Base-by-base conservation (phyloP, 1,140 invertebrate species). In the Halesus radiatus region DNA sequence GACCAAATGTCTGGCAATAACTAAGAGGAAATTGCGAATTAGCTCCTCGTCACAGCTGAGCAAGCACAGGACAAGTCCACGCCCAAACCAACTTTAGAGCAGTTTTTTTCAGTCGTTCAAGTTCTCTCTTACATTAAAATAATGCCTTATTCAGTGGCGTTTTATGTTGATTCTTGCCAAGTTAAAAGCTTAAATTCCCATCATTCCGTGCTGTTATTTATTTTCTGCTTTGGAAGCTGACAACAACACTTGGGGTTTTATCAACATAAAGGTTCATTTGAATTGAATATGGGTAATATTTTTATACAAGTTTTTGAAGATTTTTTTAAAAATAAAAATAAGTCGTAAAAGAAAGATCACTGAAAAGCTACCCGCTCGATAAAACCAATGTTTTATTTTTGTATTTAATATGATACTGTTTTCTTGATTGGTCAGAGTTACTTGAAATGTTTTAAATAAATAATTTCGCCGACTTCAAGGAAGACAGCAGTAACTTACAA, bases 1-100 rank as follows among this genome's bases (percentile, higher is more conserved):
- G 66, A 16, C 66, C 66, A 70, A 70, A 70, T 50, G 66, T 64
- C 66, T 70, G 66, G 66, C 66, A 70, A 45, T 50, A 70, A 50
- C 62, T 64, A 64, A 50, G 15, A 70, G 66, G 66, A 70, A 70
- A 70, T 70, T 70, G 66, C 66, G 37, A 70, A 70, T 70, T 70
- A 70, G 66, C 66, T 70, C 66, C n/a, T 26, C 29, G 37, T 70
- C 66, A 70, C 66, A 50, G 66, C 8, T 70, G 32, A 70, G 62
- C 16, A 64, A 64, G 26, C 26, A 64, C 26, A 64, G 26, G 26
- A 26, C 56, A 6, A 22, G 7, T 60, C 56, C 15, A 60, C 13
- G 16, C 22, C 18, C 54, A 20, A 58, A 60, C 37, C 23, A 60
- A 23, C 20, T 18, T 60, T 18, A 22, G 56, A 22, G 56, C 13